Conservation (phyloP, 2,797 vertebrate species). For the Tinamus major region DNA sequence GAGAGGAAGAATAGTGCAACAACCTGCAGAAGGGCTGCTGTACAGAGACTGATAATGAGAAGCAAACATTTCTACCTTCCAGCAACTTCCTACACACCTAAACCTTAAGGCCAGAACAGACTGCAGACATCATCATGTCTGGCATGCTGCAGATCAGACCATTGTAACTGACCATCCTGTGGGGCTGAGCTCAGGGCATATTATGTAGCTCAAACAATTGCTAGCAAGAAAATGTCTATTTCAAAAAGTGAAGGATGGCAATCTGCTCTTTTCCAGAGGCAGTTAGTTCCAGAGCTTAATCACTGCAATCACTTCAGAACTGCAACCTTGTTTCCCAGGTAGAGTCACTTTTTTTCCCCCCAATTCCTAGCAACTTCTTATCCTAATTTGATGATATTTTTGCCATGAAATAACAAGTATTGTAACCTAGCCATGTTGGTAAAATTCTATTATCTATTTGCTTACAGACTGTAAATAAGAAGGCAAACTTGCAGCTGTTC, state of each 20-base stretch:
- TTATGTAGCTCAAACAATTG: not conserved
- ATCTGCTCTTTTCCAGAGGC: not conserved
- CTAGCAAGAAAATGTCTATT: not conserved
- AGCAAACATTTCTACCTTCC: not conserved
- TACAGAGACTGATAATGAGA: not conserved
- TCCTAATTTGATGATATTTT: not conserved
- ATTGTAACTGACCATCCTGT: not conserved
- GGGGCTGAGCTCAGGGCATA: not conserved
- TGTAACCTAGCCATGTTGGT: not conserved
- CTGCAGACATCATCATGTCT: not conserved
- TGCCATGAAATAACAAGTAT: not conserved
- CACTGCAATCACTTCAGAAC: not conserved
- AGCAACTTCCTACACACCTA: not conserved
- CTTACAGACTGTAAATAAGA: not conserved
- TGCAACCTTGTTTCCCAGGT: not conserved
- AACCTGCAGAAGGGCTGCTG: not conserved
- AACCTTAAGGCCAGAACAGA: not conserved
- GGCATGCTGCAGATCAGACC: not conserved
- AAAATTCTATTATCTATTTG: not conserved
- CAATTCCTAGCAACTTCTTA: not conserved
- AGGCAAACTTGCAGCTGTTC: not conserved
- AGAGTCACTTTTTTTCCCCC: not conserved
- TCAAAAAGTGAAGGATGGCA: not conserved
- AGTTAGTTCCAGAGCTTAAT: not conserved
- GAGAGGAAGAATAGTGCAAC: not conserved